Base-by-base conservation (phyloP, 2,888 invertebrate species). In the Antitype chi region DNA sequence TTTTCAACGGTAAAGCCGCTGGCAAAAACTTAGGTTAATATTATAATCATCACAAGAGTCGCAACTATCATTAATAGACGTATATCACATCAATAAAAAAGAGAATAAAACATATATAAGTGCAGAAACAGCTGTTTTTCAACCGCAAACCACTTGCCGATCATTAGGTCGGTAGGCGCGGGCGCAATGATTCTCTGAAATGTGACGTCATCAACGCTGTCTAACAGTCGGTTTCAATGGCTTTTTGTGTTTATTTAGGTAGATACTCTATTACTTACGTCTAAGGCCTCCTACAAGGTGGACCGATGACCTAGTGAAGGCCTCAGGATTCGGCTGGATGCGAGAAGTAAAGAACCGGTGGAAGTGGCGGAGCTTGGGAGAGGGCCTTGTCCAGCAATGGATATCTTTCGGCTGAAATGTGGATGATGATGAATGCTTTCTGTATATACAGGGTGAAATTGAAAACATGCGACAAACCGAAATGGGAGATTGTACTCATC, bases 61-160 rank as follows among this genome's bases (percentile, higher is more conserved):
- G 13, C 0, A n/a, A 28, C 17, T 2, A 20, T 53, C 6, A 52
- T 52, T 23, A 11, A 47, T 2, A 32, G 9, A 38, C 74, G 23
- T 25, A 52, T 43, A 23, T 17, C 9, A 38, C 49, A 38, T 49
- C 3, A 53, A 67, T 20, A 28, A 53, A 52, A 52, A 32, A 17
- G 1, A 47, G 0, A 28, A 23, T n/a, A 13, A 49, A n/a, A 28
- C 8, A 67, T 23, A n/a, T 15, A 28, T 32, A 57, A 23, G 15
- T 49, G 25, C 11, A 57, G 20, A 28, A 75, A 63, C 70, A 84
- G 77, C 72, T 80, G 75, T 72, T 84, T 71, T 79, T 67, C 47
- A 64, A 84, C 87, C 85, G 66, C 73, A 71, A 75, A 11, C 72
- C 70, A 62, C 76, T 84, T 74, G 52, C 67, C 43, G 28, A 78